Conservation (phyloP, 1,140 invertebrate species). For the Eupeodes corollae region DNA sequence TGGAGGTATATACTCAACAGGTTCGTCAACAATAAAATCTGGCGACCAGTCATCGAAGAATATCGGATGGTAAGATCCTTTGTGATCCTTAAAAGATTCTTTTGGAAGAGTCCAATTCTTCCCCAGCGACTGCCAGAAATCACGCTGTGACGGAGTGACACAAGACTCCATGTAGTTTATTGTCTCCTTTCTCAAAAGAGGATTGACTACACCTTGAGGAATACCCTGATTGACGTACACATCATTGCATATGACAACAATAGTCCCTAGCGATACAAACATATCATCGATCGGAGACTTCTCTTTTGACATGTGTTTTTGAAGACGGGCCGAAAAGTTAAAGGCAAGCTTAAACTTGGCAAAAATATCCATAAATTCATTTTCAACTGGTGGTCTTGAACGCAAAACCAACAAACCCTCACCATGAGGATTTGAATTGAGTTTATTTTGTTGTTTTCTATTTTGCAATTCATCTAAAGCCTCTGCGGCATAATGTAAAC, state of each 20-base stretch:
- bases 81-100: slow-evolving; percentile 31
- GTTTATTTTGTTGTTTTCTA: slow-evolving; percentile 20
- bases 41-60: slow-evolving; percentile 35
- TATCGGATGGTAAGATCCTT: slow-evolving; percentile 26
- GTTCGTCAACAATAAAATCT: slow-evolving; percentile 32
- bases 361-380: slow-evolving; percentile 28
- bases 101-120: slow-evolving; percentile 28
- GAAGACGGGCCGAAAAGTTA: slow-evolving; percentile 22
- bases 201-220: slow-evolving; percentile 25
- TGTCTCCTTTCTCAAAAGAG: slow-evolving; percentile 24
- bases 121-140: slow-evolving; percentile 25
- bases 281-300: slow-evolving; percentile 23
- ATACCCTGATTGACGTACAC: slow-evolving; percentile 19
- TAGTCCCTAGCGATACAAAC: slow-evolving; percentile 25
- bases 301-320: slow-evolving; percentile 24
- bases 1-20: slow-evolving; percentile 22
- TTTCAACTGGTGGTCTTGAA: slow-evolving; percentile 28
- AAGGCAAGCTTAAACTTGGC: slow-evolving; percentile 26
- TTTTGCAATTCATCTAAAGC: slow-evolving; percentile 24
- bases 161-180: slow-evolving; percentile 15
- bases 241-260: slow-evolving; percentile 28
- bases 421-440: slow-evolving; percentile 19
- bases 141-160: slow-evolving; percentile 18
- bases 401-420: slow-evolving; percentile 25
- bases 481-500: slow-evolving; percentile 30